These are phyloP conservation scores for Arctia plantaginis DNA, from an alignment of 2,888 invertebrate species.

Conservation along the genomic window DNA sequence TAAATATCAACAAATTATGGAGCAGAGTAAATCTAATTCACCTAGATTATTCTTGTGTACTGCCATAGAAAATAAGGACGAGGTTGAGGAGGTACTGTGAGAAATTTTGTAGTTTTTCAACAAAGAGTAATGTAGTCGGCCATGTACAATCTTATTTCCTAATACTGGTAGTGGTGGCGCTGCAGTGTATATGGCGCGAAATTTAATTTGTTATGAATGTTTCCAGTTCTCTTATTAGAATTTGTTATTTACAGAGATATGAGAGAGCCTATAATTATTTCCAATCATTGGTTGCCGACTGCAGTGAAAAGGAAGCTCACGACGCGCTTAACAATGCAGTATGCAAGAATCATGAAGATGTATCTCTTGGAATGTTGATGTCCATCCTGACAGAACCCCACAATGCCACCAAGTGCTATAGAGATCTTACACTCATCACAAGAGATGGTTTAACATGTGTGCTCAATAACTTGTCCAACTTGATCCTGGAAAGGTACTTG, in stretches of 20 bases:
- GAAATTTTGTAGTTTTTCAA: slow-evolving; percentile 80
- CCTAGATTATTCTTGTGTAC: slow-evolving; percentile 93
- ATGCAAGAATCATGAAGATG: slow-evolving; percentile 97
- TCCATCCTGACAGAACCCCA: slow-evolving; percentile 95
- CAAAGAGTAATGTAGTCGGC: slow-evolving; percentile 83
- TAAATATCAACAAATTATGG: slow-evolving; percentile 84
- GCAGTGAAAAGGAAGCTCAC: slow-evolving; percentile 97
- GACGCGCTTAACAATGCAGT: slow-evolving; percentile 96
- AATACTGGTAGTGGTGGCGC: slow-evolving; percentile 81
- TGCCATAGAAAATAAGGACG: slow-evolving; percentile 95
- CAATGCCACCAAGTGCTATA: slow-evolving; percentile 94
- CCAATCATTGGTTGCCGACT: slow-evolving; percentile 91
- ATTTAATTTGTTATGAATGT: slow-evolving; percentile 64
- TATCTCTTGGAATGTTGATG: slow-evolving; percentile 95
- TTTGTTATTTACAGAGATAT: slow-evolving; percentile 91
- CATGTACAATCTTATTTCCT: slow-evolving; percentile 81
- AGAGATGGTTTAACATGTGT: slow-evolving; percentile 95
- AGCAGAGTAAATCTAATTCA: slow-evolving; percentile 86
- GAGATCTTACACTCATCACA: slow-evolving; percentile 95
- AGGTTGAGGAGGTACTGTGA: slow-evolving; percentile 94
- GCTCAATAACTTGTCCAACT: slow-evolving; percentile 92
- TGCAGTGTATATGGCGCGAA: slow-evolving; percentile 77
- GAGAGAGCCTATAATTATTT: slow-evolving; percentile 93
- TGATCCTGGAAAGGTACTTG: slow-evolving; percentile 95
- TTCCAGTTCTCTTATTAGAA: slow-evolving; percentile 48